Conservation (phyloP, 2,888 invertebrate genomes). For the Synanthedon andrenaeformis region DNA sequence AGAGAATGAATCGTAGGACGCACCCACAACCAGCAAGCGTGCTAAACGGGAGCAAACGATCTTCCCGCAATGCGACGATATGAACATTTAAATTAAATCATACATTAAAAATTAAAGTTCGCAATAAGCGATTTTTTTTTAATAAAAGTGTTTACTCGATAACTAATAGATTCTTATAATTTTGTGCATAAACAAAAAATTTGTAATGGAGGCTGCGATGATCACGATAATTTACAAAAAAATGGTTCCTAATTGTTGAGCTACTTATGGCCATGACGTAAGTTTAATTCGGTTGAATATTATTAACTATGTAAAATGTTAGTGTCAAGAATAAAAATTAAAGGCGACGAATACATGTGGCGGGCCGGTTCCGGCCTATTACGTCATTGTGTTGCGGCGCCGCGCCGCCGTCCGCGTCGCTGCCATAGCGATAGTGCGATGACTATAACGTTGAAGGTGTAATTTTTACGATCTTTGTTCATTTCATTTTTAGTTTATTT, state of each 20-base stretch:
- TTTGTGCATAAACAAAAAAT: no score
- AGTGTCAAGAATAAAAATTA: constrained; percentile 22
- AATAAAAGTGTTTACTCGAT: no score
- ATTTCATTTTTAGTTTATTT: no score
- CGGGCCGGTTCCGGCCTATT: constrained; percentile 17
- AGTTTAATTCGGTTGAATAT: constrained; percentile 28
- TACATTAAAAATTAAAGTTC: no score
- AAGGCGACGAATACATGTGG: constrained; percentile 6
- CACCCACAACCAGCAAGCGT: constrained; percentile 51
- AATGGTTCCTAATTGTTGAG: no score
- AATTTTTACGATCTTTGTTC: no score
- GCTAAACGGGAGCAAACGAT: constrained; percentile 44
- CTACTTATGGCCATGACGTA: constrained; percentile 21
- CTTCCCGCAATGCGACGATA: constrained; percentile 62
- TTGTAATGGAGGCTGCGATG: no score
- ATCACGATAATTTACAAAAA: no score
- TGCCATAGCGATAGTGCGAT: background rate
- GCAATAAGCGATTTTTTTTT: no score
- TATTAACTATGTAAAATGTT: constrained; percentile 17
- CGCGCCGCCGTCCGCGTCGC: no score
- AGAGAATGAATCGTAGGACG: constrained; percentile 40
- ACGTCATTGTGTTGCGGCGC: background rate
- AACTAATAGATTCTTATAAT: no score
- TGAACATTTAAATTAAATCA: constrained; percentile 7
- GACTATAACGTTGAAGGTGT: no score